Percentiles rank a stretch among this genome's conserved stretches.
Conservation (phyloP, 2,888 invertebrate species). For the Sabatieria punctata region DNA sequence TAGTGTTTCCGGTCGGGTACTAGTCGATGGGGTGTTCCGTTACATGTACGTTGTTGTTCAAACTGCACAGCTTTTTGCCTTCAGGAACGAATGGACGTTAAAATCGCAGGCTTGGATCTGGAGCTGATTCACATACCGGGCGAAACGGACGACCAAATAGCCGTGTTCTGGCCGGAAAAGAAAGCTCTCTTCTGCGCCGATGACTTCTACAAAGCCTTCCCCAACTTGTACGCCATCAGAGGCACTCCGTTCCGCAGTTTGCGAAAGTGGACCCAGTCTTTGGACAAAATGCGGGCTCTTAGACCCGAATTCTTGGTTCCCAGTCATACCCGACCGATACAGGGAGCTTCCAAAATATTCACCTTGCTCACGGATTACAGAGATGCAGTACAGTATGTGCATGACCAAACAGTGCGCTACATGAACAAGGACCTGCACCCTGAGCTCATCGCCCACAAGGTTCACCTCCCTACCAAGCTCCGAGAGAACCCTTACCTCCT, state of each 20-base stretch:
- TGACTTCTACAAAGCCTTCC: constrained; percentile 26
- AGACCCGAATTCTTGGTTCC: constrained; percentile 23
- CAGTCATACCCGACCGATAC: constrained; percentile 24
- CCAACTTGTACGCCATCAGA: constrained; percentile 29
- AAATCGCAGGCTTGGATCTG: constrained; percentile 20
- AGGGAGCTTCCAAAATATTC: constrained; percentile 15
- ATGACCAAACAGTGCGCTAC: constrained; percentile 27
- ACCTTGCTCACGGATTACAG: constrained; percentile 18
- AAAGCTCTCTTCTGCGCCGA: constrained; percentile 25
- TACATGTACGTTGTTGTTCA: no score
- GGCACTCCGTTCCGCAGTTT: constrained; percentile 22
- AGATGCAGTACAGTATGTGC: constrained; percentile 27
- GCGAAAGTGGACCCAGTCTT: constrained; percentile 22
- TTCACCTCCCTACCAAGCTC: constrained; percentile 20
- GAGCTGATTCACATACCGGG: constrained; percentile 29
- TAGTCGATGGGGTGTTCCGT: no score
- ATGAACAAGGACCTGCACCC: constrained; percentile 27
- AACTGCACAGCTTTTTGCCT: no score
- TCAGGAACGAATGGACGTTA: no score
- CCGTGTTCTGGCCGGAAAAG: constrained; percentile 24
- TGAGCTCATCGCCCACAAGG: constrained; percentile 21
- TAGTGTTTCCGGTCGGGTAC: no score
- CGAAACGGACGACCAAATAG: constrained; percentile 29
- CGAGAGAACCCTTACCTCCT: constrained; percentile 19
- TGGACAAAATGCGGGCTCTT: constrained; percentile 23